Conservation (phyloP, 2,888 invertebrate genomes). For the Laspeyria flexula region DNA sequence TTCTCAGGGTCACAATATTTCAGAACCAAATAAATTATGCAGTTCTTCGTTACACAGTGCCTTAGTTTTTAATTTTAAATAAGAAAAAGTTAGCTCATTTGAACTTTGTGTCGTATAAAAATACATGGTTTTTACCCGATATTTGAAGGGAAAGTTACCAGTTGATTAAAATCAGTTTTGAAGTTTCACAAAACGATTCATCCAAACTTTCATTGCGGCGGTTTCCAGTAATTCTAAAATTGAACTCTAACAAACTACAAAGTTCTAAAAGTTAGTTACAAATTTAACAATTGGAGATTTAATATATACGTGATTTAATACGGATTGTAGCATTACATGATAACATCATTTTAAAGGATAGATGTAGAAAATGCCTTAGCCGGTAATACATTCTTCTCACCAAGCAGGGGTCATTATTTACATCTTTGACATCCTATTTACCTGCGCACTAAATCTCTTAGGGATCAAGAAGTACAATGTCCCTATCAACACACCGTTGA, state of each 20-base stretch:
- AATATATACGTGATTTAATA: too few species aligned
- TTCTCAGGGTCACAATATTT: not conserved
- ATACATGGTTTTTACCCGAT: not conserved
- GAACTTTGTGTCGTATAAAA: not conserved
- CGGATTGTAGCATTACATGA: too few species aligned
- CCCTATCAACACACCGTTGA: slow-evolving; percentile 55
- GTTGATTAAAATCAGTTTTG: not conserved
- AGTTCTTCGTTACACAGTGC: slow-evolving; percentile 24
- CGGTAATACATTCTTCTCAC: too few species aligned
- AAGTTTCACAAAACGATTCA: not conserved
- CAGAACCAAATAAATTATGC: slow-evolving; percentile 19
- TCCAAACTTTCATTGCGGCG: slow-evolving; percentile 8
- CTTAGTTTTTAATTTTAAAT: slow-evolving; percentile 1
- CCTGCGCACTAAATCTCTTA: slow-evolving; percentile 57
- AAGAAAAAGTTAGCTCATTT: not conserved
- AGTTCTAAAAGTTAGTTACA: slow-evolving; percentile 7
- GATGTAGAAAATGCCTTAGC: too few species aligned
- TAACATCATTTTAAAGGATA: too few species aligned
- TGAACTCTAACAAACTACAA: not conserved
- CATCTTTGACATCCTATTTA: slow-evolving; percentile 55
- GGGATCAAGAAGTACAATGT: slow-evolving; percentile 52
- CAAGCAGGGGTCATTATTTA: slow-evolving; percentile 40
- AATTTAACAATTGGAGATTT: not conserved
- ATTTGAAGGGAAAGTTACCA: not conserved
- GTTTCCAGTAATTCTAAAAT: slow-evolving; percentile 3